phyloP scores from a whole-genome alignment of 2,113 vertebrate genomes.

The Chlorocebus sabaeus region DNA sequence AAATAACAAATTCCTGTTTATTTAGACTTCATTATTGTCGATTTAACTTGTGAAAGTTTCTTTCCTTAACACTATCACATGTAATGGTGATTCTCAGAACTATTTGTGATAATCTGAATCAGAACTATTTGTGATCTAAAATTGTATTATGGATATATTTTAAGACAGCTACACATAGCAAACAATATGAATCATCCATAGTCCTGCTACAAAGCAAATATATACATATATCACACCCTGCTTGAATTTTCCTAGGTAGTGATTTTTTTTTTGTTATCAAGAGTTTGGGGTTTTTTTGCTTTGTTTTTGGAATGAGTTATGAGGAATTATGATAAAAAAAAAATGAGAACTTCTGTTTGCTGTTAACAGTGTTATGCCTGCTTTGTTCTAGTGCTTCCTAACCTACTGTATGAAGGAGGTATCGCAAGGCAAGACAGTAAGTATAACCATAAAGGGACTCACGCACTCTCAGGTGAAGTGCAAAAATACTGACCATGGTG shows the following conservation, averaged over 20 bases:
- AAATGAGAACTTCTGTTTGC: background rate
- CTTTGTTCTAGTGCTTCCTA: background rate
- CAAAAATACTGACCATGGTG: accelerated
- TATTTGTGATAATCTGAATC: background rate
- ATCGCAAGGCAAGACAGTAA: no score
- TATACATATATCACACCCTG: accelerated
- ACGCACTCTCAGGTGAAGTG: background rate
- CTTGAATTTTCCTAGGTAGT: background rate
- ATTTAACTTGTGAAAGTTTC: background rate
- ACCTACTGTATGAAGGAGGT: background rate
- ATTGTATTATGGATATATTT: background rate
- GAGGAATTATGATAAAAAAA: background rate
- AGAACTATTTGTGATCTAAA: background rate
- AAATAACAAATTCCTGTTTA: background rate
- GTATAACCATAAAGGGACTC: accelerated
- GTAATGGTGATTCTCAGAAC: background rate
- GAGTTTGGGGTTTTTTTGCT: background rate
- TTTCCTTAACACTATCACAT: background rate
- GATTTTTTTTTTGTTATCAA: background rate
- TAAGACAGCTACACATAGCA: background rate
- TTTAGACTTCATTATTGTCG: background rate
- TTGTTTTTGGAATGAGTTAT: background rate
- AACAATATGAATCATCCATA: background rate
- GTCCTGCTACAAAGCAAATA: background rate
- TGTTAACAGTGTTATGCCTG: background rate